Conservation (phyloP, 2,113 vertebrate species). For the Pygoscelis adeliae region DNA sequence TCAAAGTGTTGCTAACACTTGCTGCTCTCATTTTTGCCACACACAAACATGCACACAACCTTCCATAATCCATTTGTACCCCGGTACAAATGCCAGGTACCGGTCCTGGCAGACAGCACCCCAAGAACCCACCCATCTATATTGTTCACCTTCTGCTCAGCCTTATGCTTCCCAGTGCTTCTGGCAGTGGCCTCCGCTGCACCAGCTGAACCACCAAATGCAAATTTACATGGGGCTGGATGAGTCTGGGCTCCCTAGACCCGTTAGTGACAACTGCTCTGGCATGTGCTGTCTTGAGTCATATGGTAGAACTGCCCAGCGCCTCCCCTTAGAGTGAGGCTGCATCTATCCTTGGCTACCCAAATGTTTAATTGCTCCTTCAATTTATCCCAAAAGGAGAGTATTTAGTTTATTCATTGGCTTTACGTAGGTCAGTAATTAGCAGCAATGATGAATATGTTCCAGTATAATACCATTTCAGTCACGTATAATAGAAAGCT, state of each 20-base stretch:
- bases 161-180: not conserved
- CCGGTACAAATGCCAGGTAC: fast-evolving
- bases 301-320: not conserved
- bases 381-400: not conserved
- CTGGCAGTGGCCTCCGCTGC: not conserved
- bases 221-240: not conserved
- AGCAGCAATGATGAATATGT: not conserved
- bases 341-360: not conserved
- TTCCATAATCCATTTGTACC: not conserved
- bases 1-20: not conserved
- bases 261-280: not conserved
- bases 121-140: not conserved
- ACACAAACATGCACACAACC: fast-evolving
- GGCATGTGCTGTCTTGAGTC: not conserved
- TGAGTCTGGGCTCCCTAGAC: not conserved
- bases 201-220: not conserved
- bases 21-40: not conserved
- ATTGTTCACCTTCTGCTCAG: not conserved
- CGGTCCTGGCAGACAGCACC: not conserved
- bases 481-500: not conserved
- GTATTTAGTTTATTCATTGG: not conserved
- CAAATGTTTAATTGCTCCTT: not conserved
- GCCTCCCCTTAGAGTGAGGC: not conserved
- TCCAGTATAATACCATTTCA: not conserved
- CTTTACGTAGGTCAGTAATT: not conserved